Percentiles rank a stretch among this genome's conserved stretches.
Evolutionary conservation across 2,797 vertebrate species (phyloP).

Genomic region (Melanotaenia parkinsoni): DNA sequence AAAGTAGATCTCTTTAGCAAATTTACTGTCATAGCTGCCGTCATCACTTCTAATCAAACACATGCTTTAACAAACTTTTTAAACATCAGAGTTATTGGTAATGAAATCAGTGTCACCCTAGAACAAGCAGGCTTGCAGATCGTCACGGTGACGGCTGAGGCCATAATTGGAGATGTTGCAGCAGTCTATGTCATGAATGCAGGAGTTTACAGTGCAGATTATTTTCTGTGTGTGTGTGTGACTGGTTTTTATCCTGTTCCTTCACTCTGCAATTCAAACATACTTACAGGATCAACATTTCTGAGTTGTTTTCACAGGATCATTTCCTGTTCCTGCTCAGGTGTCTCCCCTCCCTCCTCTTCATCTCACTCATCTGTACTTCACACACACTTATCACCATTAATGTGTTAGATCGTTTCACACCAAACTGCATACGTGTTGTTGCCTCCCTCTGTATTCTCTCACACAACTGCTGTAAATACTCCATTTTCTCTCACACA

Average conservation of each 20-base stretch:
- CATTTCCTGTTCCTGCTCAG: slow-evolving; percentile 47
- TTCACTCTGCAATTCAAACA: slow-evolving; percentile 22
- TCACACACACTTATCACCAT: slow-evolving; percentile 57
- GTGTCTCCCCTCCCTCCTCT: slow-evolving; percentile 35
- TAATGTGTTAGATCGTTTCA: slow-evolving; percentile 54
- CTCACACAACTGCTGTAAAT: slow-evolving; percentile 29
- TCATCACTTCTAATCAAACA: not conserved
- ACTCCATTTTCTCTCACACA: slow-evolving; percentile 19
- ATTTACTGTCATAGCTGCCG: not conserved
- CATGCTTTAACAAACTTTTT: not conserved
- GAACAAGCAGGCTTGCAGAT: slow-evolving; percentile 28
- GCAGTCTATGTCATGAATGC: slow-evolving; percentile 36
- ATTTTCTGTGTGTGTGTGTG: slow-evolving; percentile 10
- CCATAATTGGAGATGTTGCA: slow-evolving; percentile 34
- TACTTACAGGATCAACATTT: slow-evolving; percentile 20
- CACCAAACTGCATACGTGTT: slow-evolving; percentile 4
- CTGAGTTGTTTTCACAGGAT: slow-evolving; percentile 29
- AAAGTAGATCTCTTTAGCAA: too few species aligned
- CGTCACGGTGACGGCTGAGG: slow-evolving; percentile 6
- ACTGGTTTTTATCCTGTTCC: not conserved
- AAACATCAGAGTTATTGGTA: not conserved
- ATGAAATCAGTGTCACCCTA: slow-evolving; percentile 19
- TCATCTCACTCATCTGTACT: slow-evolving; percentile 47
- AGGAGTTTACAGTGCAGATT: slow-evolving; percentile 36
- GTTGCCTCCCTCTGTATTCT: not conserved